Evolutionary conservation across 2,888 invertebrate genomes (phyloP).

Genomic region (Metalampra italica): DNA sequence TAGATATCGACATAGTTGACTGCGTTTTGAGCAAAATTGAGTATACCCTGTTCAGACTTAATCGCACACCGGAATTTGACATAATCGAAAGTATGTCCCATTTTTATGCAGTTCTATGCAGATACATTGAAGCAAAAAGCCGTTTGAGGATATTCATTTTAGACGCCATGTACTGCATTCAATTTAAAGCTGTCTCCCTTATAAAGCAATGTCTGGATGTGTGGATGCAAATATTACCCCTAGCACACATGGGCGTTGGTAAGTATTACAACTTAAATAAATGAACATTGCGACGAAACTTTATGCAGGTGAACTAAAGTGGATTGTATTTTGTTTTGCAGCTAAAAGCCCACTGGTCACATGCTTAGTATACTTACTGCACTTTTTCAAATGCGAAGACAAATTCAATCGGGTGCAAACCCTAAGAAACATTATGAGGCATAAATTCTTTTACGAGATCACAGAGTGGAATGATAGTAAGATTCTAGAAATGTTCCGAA

Average conservation of each 20-base stretch:
- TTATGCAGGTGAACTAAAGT: too few relatives aligned
- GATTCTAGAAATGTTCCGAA: constrained; percentile 55
- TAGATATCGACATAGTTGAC: constrained; percentile 33
- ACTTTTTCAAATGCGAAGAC: constrained; percentile 65
- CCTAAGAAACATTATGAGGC: constrained; percentile 43
- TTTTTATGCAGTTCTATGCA: constrained; percentile 63
- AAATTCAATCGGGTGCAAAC: constrained; percentile 46
- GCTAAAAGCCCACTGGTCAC: constrained; percentile 59
- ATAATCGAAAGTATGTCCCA: constrained; percentile 57
- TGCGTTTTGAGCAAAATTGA: constrained; percentile 49
- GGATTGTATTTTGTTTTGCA: constrained; percentile 30
- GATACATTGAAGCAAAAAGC: constrained; percentile 44
- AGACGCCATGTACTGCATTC: constrained; percentile 69
- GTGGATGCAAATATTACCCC: constrained; percentile 60
- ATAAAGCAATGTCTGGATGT: constrained; percentile 62
- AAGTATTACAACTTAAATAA: constrained; percentile 21
- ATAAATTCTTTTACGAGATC: constrained; percentile 54
- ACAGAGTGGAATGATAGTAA: constrained; percentile 60
- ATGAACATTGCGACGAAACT: too few relatives aligned
- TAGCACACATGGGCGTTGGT: constrained; percentile 59
- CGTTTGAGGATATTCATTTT: constrained; percentile 57
- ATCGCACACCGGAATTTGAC: constrained; percentile 51
- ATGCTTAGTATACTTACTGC: constrained; percentile 61
- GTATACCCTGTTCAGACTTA: constrained; percentile 53
- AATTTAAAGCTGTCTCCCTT: constrained; percentile 55